These are phyloP conservation scores for Noctua pronuba DNA, from an alignment of 2,888 invertebrate species.

Conservation along the genomic window DNA sequence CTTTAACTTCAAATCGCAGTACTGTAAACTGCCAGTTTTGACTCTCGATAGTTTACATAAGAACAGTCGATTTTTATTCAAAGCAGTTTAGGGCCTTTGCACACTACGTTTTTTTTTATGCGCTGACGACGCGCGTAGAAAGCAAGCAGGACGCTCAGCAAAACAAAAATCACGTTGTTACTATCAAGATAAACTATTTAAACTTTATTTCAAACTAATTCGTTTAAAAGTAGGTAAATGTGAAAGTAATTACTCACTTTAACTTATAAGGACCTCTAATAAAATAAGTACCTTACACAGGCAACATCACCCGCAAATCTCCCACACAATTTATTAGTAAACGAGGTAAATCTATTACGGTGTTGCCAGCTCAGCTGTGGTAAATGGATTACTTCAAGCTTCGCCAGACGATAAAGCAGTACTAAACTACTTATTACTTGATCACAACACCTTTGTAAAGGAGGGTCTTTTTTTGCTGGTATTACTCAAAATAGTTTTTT, in stretches of 20 bases:
- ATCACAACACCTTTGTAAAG: slow-evolving; percentile 39
- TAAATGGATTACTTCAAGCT: slow-evolving; percentile 62
- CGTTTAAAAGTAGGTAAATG: background rate
- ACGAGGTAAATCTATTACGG: slow-evolving; percentile 58
- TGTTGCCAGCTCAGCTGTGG: slow-evolving; percentile 56
- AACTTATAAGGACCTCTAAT: background rate
- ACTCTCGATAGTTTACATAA: too few species aligned
- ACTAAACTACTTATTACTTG: slow-evolving; percentile 55
- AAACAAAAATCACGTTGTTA: too few species aligned
- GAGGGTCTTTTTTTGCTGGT: background rate
- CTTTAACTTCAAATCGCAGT: too few species aligned
- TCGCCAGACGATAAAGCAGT: slow-evolving; percentile 53
- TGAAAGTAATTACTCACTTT: background rate
- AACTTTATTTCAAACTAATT: background rate
- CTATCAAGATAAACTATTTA: background rate
- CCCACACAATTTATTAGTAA: slow-evolving; percentile 51
- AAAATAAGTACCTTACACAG: slow-evolving; percentile 14
- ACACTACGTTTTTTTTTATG: too few species aligned
- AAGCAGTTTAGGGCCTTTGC: background rate
- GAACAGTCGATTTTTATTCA: background rate
- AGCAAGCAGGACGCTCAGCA: too few species aligned
- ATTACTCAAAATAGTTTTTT: background rate
- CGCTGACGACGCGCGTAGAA: too few species aligned
- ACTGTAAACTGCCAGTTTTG: too few species aligned
- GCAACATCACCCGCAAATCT: slow-evolving; percentile 38